Evolutionary conservation across 1,140 invertebrate species (phyloP).

Genomic region (Aphis craccivora): DNA sequence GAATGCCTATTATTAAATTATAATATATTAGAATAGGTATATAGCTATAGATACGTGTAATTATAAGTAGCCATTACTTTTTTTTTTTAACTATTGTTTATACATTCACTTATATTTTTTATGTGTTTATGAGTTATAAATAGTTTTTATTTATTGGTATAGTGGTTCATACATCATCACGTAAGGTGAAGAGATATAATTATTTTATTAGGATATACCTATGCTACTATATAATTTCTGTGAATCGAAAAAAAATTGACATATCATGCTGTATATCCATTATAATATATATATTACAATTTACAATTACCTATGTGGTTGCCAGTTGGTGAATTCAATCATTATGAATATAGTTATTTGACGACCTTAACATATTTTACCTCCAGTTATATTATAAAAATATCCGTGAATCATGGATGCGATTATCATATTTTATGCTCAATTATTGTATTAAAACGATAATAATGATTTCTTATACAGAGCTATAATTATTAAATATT

Average conservation of each 20-base stretch:
- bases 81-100: neutral
- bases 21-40: neutral
- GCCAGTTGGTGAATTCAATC: neutral
- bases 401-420: neutral
- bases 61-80: neutral
- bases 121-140: constrained; percentile 6
- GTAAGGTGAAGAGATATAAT: neutral
- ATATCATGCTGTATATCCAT: neutral
- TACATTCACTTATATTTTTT: neutral
- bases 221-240: neutral
- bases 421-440: neutral
- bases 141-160: neutral
- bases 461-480: neutral
- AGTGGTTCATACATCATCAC: neutral
- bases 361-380: neutral
- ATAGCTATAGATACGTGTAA: neutral
- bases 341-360: neutral
- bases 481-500: neutral
- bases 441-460: neutral
- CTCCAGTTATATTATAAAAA: neutral
- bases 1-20: neutral
- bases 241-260: neutral
- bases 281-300: neutral
- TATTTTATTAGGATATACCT: too few species aligned
- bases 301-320: neutral